Percentiles rank a stretch among this genome's conserved stretches.
phyloP scores from a whole-genome alignment of 2,113 vertebrate genomes.

The Laticauda laticaudata region DNA sequence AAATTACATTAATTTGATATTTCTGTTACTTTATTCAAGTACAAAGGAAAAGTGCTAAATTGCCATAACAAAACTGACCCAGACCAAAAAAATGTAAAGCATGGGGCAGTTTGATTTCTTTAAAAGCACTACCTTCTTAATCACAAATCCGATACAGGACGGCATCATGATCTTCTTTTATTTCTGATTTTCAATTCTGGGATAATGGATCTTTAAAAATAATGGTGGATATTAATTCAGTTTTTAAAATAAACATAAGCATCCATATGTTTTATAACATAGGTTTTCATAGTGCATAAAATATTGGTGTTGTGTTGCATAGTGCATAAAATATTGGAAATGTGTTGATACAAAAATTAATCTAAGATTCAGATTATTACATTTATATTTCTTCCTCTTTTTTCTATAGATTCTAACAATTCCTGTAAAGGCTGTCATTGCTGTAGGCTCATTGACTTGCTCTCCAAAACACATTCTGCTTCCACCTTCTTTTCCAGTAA shows the following conservation, averaged over 20 bases:
- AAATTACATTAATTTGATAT: background rate
- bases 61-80: background rate
- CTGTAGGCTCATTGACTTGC: conserved; percentile 86
- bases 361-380: background rate
- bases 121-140: background rate
- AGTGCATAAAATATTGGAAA: background rate
- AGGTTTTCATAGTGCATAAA: background rate
- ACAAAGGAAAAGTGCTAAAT: background rate
- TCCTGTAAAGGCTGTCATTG: conserved; percentile 89
- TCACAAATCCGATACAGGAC: background rate
- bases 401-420: conserved; percentile 86
- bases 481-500: conserved; percentile 91
- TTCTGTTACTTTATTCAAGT: background rate
- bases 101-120: background rate
- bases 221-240: background rate
- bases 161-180: background rate
- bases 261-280: background rate
- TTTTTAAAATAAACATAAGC: background rate
- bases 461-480: conserved; percentile 85
- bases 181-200: background rate
- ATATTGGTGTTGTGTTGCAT: too few relatives aligned
- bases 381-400: background rate
- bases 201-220: background rate
- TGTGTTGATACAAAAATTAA: background rate
- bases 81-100: background rate